Evolutionary conservation across 2,113 vertebrate genomes (phyloP).

Genomic region (Motacilla tschutschensis): DNA sequence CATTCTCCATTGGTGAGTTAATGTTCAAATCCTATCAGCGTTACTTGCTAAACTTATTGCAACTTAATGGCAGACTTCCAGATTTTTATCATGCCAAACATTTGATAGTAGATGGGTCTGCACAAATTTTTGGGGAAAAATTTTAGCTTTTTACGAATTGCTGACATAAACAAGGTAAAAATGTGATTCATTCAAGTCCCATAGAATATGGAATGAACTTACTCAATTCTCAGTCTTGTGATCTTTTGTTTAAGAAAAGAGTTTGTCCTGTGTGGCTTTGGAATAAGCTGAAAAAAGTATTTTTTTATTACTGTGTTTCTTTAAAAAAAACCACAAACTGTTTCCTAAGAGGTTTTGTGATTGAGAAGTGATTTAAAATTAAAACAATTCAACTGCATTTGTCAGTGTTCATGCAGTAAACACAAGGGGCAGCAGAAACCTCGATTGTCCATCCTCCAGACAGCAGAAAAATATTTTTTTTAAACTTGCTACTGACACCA

Average conservation of each 20-base stretch:
- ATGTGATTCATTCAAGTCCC: background rate
- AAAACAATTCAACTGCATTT: background rate
- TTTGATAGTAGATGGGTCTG: constrained; percentile 27
- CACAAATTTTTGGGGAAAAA: background rate
- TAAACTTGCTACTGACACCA: background rate
- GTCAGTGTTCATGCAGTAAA: background rate
- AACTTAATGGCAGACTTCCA: constrained; percentile 67
- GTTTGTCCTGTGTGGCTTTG: background rate
- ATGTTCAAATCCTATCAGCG: constrained; percentile 71
- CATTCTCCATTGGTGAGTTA: constrained; percentile 64
- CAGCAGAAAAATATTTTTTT: background rate
- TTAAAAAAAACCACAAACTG: background rate
- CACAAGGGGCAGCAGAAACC: constrained; percentile 6
- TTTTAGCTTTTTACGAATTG: background rate
- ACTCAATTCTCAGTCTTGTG: background rate
- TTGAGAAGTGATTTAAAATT: background rate
- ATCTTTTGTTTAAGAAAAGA: background rate
- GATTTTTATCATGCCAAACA: constrained; percentile 42
- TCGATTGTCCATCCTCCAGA: background rate
- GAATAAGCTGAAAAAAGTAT: background rate
- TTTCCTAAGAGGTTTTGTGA: background rate
- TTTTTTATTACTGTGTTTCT: background rate
- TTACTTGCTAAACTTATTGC: constrained; percentile 61
- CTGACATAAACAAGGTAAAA: background rate
- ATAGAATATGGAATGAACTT: background rate